These are phyloP conservation scores for Netelia virgata DNA, from an alignment of 2,888 invertebrate species.

Conservation along the genomic window DNA sequence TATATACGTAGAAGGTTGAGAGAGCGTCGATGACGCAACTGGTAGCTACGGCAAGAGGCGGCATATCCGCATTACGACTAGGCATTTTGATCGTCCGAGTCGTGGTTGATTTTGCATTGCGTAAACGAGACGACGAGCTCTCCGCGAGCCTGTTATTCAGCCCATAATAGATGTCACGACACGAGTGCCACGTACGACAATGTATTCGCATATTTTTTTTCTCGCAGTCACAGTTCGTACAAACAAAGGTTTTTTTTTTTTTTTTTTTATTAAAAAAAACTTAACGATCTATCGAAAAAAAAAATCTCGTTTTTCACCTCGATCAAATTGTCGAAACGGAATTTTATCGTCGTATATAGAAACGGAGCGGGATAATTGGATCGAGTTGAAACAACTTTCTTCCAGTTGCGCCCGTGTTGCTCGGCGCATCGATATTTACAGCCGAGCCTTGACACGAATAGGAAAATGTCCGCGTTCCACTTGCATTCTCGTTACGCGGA, in stretches of 20 bases:
- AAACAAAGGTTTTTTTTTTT: background rate
- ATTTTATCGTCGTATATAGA: background rate
- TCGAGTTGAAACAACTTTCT: constrained; percentile 35
- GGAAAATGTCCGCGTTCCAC: constrained; percentile 35
- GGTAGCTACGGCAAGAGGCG: constrained; percentile 52
- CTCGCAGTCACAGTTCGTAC: background rate
- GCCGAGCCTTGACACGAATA: constrained; percentile 62
- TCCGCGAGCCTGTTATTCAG: background rate
- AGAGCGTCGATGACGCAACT: constrained; percentile 63
- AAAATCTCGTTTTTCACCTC: background rate
- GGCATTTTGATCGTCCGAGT: constrained; percentile 56
- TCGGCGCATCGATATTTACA: constrained; percentile 22
- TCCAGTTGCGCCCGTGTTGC: background rate
- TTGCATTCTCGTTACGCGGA: constrained; percentile 56
- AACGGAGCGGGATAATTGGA: background rate
- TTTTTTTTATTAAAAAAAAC: background rate
- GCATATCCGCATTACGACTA: constrained; percentile 64
- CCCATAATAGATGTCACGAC: too few species aligned
- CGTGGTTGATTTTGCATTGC: constrained; percentile 45
- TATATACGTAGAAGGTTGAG: constrained; percentile 11
- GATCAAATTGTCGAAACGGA: background rate
- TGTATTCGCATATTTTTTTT: background rate
- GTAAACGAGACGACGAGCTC: constrained; percentile 13
- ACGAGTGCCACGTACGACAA: background rate
- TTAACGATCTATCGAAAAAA: background rate